phyloP scores from a whole-genome alignment of 2,113 vertebrate genomes.

The Catharus bicknelli region DNA sequence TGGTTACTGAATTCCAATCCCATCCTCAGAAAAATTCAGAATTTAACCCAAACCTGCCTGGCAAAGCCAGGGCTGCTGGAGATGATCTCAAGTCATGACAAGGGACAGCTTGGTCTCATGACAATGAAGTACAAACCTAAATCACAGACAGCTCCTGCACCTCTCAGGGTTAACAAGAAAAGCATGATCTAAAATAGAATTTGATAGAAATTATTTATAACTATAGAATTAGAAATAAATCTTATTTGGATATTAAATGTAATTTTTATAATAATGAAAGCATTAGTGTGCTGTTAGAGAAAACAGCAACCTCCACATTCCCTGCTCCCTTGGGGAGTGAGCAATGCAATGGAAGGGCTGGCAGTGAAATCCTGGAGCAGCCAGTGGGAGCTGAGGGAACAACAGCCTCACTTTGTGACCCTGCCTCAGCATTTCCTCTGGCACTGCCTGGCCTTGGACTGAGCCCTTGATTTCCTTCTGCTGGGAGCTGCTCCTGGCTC shows the following conservation, averaged over 20 bases:
- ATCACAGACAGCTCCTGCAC: background rate
- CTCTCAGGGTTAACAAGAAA: background rate
- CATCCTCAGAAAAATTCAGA: background rate
- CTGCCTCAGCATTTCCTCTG: background rate
- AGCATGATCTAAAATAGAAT: background rate
- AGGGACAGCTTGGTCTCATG: background rate
- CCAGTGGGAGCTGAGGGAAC: background rate
- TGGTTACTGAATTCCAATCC: background rate
- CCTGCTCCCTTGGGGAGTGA: background rate
- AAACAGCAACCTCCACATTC: background rate
- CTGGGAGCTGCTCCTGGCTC: background rate
- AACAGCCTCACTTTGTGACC: background rate
- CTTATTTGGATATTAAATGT: too few relatives aligned
- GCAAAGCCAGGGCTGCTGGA: background rate
- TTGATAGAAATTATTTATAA: background rate
- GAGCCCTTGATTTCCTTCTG: background rate
- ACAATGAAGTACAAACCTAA: background rate
- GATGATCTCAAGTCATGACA: background rate
- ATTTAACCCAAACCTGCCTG: background rate
- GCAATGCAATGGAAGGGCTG: background rate
- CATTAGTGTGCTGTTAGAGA: background rate
- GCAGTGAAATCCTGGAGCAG: background rate
- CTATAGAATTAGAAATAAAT: background rate
- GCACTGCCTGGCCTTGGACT: background rate
- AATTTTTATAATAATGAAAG: background rate